Conservation (phyloP, 2,113 vertebrate species). For the Dinomys branickii region DNA sequence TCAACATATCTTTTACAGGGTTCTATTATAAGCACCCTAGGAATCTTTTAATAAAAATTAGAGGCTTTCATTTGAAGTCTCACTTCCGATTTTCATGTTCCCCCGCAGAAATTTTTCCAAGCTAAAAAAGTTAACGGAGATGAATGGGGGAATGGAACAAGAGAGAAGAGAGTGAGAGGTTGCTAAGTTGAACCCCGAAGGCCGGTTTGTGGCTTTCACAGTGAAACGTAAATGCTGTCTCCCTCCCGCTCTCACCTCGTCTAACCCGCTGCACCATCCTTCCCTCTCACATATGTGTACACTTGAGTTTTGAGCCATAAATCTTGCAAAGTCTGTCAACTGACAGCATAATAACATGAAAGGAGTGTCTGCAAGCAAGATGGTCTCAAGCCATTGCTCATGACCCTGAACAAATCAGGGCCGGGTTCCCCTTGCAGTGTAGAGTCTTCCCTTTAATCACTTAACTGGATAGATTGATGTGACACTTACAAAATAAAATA, state of each 20-base stretch:
- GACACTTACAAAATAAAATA: slow-evolving; percentile 79
- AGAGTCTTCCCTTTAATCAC: slow-evolving; percentile 85
- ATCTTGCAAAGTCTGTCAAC: slow-evolving; percentile 82
- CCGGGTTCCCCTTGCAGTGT: slow-evolving; percentile 81
- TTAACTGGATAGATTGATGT: slow-evolving; percentile 82
- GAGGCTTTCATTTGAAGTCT: slow-evolving; percentile 75
- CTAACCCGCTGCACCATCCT: not conserved
- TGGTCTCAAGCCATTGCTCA: slow-evolving; percentile 85
- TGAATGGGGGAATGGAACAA: slow-evolving; percentile 43
- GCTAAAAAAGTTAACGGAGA: slow-evolving; percentile 61
- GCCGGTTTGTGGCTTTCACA: slow-evolving; percentile 13
- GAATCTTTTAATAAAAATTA: slow-evolving; percentile 45
- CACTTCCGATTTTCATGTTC: slow-evolving; percentile 71
- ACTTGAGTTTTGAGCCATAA: slow-evolving; percentile 83
- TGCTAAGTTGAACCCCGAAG: not conserved
- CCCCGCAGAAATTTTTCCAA: slow-evolving; percentile 45
- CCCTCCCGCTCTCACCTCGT: not conserved
- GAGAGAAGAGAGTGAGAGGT: not conserved
- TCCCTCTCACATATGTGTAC: slow-evolving; percentile 33
- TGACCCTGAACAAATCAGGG: slow-evolving; percentile 90
- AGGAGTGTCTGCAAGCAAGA: slow-evolving; percentile 88
- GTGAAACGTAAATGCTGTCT: not conserved
- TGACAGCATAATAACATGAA: slow-evolving; percentile 88
- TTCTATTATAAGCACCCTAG: not conserved
- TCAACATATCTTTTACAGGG: slow-evolving; percentile 37